These are phyloP conservation scores for Vireo altiloquus DNA, from an alignment of 2,113 vertebrate species.

Conservation along the genomic window DNA sequence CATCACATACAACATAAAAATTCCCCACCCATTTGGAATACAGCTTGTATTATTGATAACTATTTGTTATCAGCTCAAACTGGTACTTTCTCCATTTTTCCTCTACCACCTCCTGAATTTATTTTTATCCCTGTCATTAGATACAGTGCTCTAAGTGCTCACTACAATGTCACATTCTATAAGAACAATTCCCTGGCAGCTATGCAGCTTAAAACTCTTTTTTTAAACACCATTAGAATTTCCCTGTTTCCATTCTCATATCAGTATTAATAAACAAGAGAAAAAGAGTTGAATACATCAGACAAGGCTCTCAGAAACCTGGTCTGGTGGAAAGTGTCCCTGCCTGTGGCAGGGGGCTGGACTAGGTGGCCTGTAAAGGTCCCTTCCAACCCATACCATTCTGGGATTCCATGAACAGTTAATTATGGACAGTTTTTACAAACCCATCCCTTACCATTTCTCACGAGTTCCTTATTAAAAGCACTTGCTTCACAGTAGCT, in stretches of 20 bases:
- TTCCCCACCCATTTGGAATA: neutral
- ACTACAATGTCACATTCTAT: no score
- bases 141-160: neutral
- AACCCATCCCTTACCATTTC: constrained; percentile 76
- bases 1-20: neutral
- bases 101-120: neutral
- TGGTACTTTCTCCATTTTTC: neutral
- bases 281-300: neutral
- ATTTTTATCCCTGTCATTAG: neutral
- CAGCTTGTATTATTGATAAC: no score
- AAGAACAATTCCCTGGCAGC: neutral
- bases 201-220: neutral
- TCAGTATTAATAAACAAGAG: neutral
- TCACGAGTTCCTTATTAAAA: constrained; percentile 79
- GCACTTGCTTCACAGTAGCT: constrained; percentile 88
- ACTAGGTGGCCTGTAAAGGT: no score
- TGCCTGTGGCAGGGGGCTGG: neutral
- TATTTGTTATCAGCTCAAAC: neutral
- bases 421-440: neutral
- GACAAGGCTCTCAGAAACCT: neutral
- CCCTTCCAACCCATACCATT: neutral
- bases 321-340: neutral
- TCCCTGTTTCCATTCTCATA: neutral
- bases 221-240: neutral
- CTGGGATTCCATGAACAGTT: neutral